These are phyloP conservation scores for Zaprionus ghesquierei DNA, from an alignment of 1,140 invertebrate species.

Conservation along the genomic window DNA sequence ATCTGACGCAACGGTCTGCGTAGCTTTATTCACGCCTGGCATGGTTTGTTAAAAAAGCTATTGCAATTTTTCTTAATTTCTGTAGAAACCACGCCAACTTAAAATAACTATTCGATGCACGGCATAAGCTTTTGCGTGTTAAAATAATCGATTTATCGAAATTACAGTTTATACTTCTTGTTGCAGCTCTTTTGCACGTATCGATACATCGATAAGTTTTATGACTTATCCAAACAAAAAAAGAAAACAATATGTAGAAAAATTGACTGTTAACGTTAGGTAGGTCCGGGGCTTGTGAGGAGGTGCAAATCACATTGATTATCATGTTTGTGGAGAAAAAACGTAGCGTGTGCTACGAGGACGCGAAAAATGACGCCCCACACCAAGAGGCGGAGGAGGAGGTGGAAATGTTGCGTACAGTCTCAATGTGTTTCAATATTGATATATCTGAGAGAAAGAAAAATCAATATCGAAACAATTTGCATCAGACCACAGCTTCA, in stretches of 20 bases:
- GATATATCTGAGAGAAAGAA: constrained; percentile 32
- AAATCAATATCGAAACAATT: constrained; percentile 12
- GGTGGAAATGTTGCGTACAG: constrained; percentile 13
- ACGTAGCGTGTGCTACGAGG: constrained; percentile 23
- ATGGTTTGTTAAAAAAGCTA: not conserved
- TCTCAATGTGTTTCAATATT: constrained; percentile 56
- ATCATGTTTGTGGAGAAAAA: constrained; percentile 17
- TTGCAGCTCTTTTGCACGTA: not conserved
- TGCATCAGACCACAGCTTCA: not conserved
- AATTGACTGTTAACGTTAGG: constrained; percentile 3
- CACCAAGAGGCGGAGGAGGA: not conserved
- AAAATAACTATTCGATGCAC: not conserved
- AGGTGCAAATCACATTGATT: not conserved
- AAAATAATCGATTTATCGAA: not conserved
- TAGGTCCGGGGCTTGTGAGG: not conserved
- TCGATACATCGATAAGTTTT: not conserved
- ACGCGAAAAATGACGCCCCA: not conserved
- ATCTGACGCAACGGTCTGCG: not conserved
- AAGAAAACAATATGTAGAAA: not conserved
- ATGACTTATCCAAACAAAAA: not conserved
- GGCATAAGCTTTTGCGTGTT: not conserved
- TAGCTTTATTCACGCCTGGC: not conserved
- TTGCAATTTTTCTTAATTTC: not conserved
- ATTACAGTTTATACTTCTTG: not conserved
- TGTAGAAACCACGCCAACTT: not conserved